phyloP scores from a whole-genome alignment of 1,140 invertebrate genomes.

The Aplysia californica region DNA sequence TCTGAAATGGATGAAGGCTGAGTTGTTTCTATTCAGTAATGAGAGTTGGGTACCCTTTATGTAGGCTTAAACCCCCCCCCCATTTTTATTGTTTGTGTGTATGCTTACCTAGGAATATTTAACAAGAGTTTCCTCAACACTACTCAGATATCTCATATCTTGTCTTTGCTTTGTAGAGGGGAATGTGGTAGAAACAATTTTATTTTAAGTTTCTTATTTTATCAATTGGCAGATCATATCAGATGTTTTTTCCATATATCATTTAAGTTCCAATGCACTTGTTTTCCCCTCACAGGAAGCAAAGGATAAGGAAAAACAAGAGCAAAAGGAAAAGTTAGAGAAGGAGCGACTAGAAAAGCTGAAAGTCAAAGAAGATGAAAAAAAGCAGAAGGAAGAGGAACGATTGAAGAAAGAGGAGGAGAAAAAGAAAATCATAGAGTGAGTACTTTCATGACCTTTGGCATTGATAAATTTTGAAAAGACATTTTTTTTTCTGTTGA shows the following conservation, averaged over 20 bases:
- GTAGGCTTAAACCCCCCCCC: too few relatives aligned
- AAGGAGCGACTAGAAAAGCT: conserved; percentile 18
- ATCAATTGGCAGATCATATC: too few relatives aligned
- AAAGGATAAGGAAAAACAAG: conserved; percentile 25
- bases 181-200: background rate
- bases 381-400: conserved; percentile 17
- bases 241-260: too few relatives aligned
- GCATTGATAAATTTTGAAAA: background rate
- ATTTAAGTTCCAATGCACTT: too few relatives aligned
- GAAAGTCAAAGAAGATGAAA: conserved; percentile 20
- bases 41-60: too few relatives aligned
- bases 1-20: too few relatives aligned
- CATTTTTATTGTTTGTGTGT: too few relatives aligned
- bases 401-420: conserved; percentile 9
- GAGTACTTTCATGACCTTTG: background rate
- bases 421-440: conserved; percentile 21
- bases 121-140: background rate
- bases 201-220: background rate
- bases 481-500: too few relatives aligned
- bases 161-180: background rate
- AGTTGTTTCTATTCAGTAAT: too few relatives aligned
- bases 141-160: background rate
- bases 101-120: background rate
- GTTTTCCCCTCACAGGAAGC: conserved; percentile 10
- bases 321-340: conserved; percentile 15